A percentile compares a stretch with the other conserved stretches of the same genome.
Conservation (phyloP, 1,140 invertebrate species). For the Magallana gigas region DNA sequence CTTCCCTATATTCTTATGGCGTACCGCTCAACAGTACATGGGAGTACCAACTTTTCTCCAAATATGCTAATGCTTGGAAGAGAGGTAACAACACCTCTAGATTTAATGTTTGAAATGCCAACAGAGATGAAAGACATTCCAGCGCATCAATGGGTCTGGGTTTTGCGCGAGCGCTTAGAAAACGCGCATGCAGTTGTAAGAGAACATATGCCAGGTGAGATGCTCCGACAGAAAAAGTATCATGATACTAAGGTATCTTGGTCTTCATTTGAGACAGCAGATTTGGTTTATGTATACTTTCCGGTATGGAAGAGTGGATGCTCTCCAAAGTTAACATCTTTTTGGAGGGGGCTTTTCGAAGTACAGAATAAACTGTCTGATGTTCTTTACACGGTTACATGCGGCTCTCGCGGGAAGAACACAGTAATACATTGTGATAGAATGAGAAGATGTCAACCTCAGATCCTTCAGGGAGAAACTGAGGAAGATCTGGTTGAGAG, state of each 20-base stretch:
- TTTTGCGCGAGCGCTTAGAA: constrained; percentile 45
- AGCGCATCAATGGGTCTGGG: constrained; percentile 35
- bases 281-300: constrained; percentile 47
- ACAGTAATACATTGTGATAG: constrained; percentile 29
- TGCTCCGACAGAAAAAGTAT: constrained; percentile 36
- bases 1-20: constrained; percentile 51
- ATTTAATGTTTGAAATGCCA: constrained; percentile 37
- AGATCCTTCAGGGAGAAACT: no score
- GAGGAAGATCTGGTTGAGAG: no score
- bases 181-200: constrained; percentile 42
- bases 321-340: constrained; percentile 39
- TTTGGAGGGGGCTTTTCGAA: constrained; percentile 40
- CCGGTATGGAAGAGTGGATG: constrained; percentile 21
- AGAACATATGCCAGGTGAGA: background rate
- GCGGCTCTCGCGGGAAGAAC: constrained; percentile 3
- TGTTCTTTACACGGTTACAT: constrained; percentile 17
- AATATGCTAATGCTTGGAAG: constrained; percentile 61
- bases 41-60: constrained; percentile 47
- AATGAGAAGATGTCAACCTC: constrained; percentile 24
- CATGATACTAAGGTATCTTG: constrained; percentile 25
- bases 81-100: constrained; percentile 44
- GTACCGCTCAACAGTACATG: constrained; percentile 49
- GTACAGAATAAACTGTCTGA: constrained; percentile 16
- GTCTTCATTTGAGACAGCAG: background rate
- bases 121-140: constrained; percentile 32